Percentiles rank a stretch among this genome's conserved stretches.
These are phyloP conservation scores for Ceratoteleas bidentatus DNA, from an alignment of 1,140 invertebrate species.

Conservation along the genomic window DNA sequence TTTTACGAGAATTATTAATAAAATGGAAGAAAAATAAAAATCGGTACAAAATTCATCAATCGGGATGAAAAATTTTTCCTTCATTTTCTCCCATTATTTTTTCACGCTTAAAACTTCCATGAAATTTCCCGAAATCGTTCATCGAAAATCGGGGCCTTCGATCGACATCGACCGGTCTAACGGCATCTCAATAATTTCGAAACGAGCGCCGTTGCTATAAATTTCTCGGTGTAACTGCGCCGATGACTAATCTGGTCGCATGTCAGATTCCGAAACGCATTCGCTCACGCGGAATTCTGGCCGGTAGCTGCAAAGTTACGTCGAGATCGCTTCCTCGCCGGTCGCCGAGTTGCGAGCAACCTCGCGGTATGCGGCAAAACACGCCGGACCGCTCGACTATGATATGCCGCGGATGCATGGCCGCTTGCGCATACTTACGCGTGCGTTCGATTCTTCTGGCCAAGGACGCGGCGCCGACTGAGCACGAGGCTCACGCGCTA, in stretches of 20 bases:
- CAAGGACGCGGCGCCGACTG: conserved; percentile 34
- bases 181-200: conserved; percentile 52
- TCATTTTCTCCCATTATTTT: too few species aligned
- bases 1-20: too few species aligned
- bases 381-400: conserved; percentile 20
- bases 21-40: too few species aligned
- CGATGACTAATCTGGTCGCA: conserved; percentile 45
- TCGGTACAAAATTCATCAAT: too few species aligned
- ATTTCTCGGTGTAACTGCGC: conserved; percentile 27
- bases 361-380: conserved; percentile 49
- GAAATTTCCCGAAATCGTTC: too few species aligned
- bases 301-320: conserved; percentile 45
- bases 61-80: too few species aligned
- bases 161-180: conserved; percentile 16
- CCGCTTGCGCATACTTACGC: conserved; percentile 20
- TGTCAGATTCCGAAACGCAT: conserved; percentile 41
- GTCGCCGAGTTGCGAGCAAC: conserved; percentile 16
- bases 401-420: conserved; percentile 32
- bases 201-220: conserved; percentile 30
- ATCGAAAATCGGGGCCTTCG: too few species aligned
- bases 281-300: conserved; percentile 38
- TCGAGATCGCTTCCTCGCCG: conserved; percentile 37
- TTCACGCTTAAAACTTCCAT: too few species aligned
- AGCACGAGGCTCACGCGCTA: not conserved
- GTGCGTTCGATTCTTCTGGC: conserved; percentile 29